Evolutionary conservation across 2,888 invertebrate genomes (phyloP), one percentile per base, ranked within the genome.

Genomic region (Heteropelma amictum): DNA sequence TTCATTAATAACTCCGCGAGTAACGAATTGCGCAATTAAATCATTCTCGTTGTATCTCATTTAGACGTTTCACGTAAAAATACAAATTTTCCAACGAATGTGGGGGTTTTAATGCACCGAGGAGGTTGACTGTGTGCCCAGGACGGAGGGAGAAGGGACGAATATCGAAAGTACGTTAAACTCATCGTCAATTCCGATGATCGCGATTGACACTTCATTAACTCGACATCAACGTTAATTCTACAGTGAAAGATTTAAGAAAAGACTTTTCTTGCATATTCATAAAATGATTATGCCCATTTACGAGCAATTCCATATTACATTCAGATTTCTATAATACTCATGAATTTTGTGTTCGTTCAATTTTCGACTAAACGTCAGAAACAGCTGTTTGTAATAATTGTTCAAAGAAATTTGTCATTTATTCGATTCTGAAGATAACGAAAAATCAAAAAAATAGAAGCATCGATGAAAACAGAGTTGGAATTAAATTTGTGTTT

Each of bases 111-210:
- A 28, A 30, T 23, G 23, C 26, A 14, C 49, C 21, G 30, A 42
- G 53, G 8, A 35, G 23, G 28, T 49, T 12, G 23, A 14, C 30
- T 49, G 53, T 17, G 19, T 30, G 33, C n/a, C 8, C 10, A 33
- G 17, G 42, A 35, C 28, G 17, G 42, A 17, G n/a, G 40, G 19
- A 42, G 19, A 17, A 10, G 14, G 26, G 1, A 26, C 21, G 17
- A 47, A 35, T 23, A 49, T 38, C 60, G 68, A 60, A 69, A 69
- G 51, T 69, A 69, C 49, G 49, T 40, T 58, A 69, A 67, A 47
- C 26, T 65, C 30, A 35, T 58, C 40, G 30, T 49, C 40, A 60
- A 28, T 12, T 12, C n/a, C 49, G 47, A 17, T 61, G 61, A 61
- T 17, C 35, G 19, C 33, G 60, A 61, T 47, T 17, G 23, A 35